Evolutionary conservation across 1,140 invertebrate species (phyloP).

Genomic region (Drusus annulatus): DNA sequence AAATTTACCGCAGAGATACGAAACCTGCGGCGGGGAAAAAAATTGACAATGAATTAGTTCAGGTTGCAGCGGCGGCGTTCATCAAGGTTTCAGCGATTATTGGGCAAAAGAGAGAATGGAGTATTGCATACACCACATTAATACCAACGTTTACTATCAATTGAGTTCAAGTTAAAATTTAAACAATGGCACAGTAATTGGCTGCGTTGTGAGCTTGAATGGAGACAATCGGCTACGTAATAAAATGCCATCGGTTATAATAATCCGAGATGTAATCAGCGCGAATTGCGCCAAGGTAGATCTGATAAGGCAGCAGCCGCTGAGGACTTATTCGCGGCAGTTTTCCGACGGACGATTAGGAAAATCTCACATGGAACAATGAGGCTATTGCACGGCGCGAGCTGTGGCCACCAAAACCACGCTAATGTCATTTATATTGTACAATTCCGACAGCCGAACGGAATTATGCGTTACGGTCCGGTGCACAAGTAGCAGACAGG

Average conservation of each 20-base stretch:
- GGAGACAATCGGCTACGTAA: constrained; percentile 13
- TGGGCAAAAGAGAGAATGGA: not conserved
- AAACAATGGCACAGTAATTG: constrained; percentile 3
- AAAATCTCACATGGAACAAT: constrained; percentile 42
- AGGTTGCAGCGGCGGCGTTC: not conserved
- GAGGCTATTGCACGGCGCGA: constrained; percentile 1
- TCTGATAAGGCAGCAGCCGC: constrained; percentile 10
- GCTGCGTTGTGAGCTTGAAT: not conserved
- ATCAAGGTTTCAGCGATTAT: not conserved
- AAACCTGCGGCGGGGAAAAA: not conserved
- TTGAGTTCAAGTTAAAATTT: constrained; percentile 27
- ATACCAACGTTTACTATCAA: not conserved
- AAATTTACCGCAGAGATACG: not conserved
- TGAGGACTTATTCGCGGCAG: constrained; percentile 7
- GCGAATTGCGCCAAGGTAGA: constrained; percentile 32
- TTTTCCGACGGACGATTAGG: constrained; percentile 1
- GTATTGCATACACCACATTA: not conserved
- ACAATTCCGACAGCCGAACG: constrained; percentile 50
- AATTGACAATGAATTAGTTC: not conserved
- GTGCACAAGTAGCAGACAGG: constrained; percentile 57
- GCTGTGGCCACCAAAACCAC: constrained; percentile 37
- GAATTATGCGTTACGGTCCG: constrained; percentile 59
- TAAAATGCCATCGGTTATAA: constrained; percentile 22
- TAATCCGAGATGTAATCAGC: constrained; percentile 4
- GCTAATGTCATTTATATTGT: constrained; percentile 53